These are phyloP conservation scores for Sigmodon hispidus DNA, from an alignment of 2,113 vertebrate genomes.

Conservation along the genomic window DNA sequence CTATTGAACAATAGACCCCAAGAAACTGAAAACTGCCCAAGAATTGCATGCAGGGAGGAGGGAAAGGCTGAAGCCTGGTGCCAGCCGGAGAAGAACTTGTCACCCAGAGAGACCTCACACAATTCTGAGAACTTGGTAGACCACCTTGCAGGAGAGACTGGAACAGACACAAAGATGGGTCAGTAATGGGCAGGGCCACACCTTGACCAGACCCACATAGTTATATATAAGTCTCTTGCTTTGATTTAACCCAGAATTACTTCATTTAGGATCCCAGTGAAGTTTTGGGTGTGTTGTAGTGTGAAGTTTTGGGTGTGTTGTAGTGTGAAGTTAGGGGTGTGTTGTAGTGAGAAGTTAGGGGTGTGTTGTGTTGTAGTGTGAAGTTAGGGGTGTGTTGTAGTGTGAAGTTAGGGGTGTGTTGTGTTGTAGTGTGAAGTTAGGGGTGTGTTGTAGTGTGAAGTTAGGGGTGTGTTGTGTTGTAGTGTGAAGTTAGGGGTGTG, in stretches of 20 bases:
- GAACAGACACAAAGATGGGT: background rate
- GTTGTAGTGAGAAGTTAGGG: too few species aligned
- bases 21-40: background rate
- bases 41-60: background rate
- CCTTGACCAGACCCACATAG: background rate
- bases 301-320: too few species aligned
- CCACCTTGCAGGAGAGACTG: background rate
- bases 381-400: too few species aligned
- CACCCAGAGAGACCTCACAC: background rate
- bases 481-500: too few species aligned
- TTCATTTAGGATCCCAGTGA: background rate
- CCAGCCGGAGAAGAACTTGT: background rate
- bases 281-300: too few species aligned
- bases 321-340: too few species aligned
- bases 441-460: too few species aligned
- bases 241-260: background rate
- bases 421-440: too few species aligned
- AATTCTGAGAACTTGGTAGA: slow-evolving; percentile 5
- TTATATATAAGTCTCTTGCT: background rate
- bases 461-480: too few species aligned
- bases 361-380: too few species aligned
- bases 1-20: background rate
- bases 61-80: background rate
- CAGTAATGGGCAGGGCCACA: too few species aligned
- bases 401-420: too few species aligned